Evolutionary conservation across 2,888 invertebrate genomes (phyloP), one percentile per base, ranked within the genome.

Genomic region (Drosophila colorata): DNA sequence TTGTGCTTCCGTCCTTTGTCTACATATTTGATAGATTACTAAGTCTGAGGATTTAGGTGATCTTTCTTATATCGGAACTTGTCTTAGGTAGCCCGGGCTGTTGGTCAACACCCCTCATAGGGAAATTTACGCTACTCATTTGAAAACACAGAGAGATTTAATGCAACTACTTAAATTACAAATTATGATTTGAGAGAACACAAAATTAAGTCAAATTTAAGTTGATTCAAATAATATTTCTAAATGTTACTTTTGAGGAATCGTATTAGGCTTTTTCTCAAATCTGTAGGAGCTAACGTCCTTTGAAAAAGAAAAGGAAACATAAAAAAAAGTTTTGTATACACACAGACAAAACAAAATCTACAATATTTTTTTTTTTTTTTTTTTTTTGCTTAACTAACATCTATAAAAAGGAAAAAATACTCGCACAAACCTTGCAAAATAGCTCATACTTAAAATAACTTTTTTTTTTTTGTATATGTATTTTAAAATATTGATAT

Each of bases 21-120:
- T 33, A 47, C 33, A 13, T 20, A 16, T 4, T 33, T 13, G 33
- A 13, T 16, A 28, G 2, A 31, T 5, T 23, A 25, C 18, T 23
- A 20, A 55, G 28, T 18, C 9, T 56, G 40, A 23, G 60, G 49
- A 40, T 47, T 41, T 18, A 16, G 25, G 28, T 44, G 25, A 52
- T 55, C 37, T 23, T 7, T 43, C 6, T 11, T 13, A 33, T 43
- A 7, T 43, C 41, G 41, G 66, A 51, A 53, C 46, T 59, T 74
- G 70, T 70, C 69, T 70, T 48, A 57, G 48, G 4, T 58, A 23
- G 41, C 46, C 47, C 48, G 23, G 43, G 55, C 11, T 37, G 2
- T 4, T 14, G 11, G 9, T 25, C 23, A 9, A 23, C 18, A 14
- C 48, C 25, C 35, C 9, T 28, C 28, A 57, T 38, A 48, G 49